Percentiles rank a stretch among this genome's conserved stretches.
Conservation (phyloP, 2,113 vertebrate species). For the Pungitius pungitius region DNA sequence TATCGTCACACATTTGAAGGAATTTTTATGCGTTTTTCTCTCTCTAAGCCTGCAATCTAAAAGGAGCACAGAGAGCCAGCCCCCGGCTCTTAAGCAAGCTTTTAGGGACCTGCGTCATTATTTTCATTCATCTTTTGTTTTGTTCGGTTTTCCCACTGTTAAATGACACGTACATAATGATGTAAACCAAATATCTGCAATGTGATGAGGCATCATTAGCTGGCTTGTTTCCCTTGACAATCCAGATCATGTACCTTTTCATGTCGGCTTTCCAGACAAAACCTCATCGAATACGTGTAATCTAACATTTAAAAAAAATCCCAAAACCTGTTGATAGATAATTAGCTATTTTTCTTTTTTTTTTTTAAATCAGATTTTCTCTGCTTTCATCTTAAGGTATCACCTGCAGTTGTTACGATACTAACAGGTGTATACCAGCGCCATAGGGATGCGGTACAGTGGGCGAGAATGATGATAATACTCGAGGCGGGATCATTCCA, state of each 20-base stretch:
- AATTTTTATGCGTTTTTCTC: constrained; percentile 29
- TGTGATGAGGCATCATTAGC: constrained; percentile 45
- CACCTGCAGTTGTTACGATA: neutral
- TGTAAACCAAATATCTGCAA: constrained; percentile 17
- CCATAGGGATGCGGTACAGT: constrained; percentile 24
- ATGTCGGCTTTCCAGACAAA: neutral
- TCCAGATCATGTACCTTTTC: constrained; percentile 7
- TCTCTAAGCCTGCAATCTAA: constrained; percentile 35
- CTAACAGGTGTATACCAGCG: constrained; percentile 18
- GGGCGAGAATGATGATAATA: constrained; percentile 43
- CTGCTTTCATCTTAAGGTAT: constrained; percentile 1
- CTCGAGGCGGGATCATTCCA: constrained; percentile 59
- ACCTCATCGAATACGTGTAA: too few relatives aligned
- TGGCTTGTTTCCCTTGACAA: constrained; percentile 38
- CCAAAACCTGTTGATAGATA: too few relatives aligned
- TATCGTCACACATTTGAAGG: constrained; percentile 26
- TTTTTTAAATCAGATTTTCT: too few relatives aligned
- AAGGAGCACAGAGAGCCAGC: constrained; percentile 38
- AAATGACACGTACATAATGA: constrained; percentile 37
- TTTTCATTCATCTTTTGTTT: constrained; percentile 48
- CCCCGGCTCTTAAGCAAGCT: constrained; percentile 30
- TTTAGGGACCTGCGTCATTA: constrained; percentile 20
- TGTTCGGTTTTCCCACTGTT: constrained; percentile 29
- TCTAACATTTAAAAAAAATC: too few relatives aligned
- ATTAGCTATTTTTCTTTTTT: too few relatives aligned